Conservation (phyloP, 2,113 vertebrate genomes). For the Sander lucioperca region DNA sequence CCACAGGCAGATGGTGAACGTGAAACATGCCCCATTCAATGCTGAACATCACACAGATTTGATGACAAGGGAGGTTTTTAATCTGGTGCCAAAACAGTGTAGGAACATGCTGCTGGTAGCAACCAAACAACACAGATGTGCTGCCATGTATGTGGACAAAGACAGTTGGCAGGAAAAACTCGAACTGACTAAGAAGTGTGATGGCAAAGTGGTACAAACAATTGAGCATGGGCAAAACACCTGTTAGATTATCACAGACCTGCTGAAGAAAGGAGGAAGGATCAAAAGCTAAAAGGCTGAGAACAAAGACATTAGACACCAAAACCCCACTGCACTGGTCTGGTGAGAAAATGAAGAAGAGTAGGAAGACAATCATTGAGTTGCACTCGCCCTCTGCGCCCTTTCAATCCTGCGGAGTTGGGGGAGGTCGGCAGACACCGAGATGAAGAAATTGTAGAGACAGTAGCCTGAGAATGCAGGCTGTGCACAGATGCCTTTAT, state of each 20-base stretch:
- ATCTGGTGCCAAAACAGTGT: constrained; percentile 39
- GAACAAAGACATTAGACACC: constrained; percentile 10
- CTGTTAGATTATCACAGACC: constrained; percentile 25
- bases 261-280: not conserved
- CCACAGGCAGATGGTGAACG: constrained; percentile 37
- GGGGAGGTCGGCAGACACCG: not conserved
- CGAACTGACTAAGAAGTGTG: not conserved
- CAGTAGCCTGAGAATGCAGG: constrained; percentile 18
- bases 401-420: constrained; percentile 40
- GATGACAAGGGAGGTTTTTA: constrained; percentile 26
- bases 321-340: constrained; percentile 13
- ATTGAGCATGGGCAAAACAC: constrained; percentile 1
- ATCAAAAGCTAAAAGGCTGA: not conserved
- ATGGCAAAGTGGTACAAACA: constrained; percentile 7
- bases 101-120: constrained; percentile 45
- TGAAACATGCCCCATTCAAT: constrained; percentile 37
- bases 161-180: constrained; percentile 11
- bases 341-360: constrained; percentile 21
- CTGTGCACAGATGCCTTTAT: constrained; percentile 43
- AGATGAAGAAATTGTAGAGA: constrained; percentile 51
- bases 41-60: constrained; percentile 29
- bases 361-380: constrained; percentile 16
- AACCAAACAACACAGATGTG: constrained; percentile 30
- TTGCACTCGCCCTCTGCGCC: constrained; percentile 27
- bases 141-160: constrained; percentile 9